These are phyloP conservation scores for Lasioglossum vierecki DNA, from an alignment of 2,888 invertebrate species.

Conservation along the genomic window DNA sequence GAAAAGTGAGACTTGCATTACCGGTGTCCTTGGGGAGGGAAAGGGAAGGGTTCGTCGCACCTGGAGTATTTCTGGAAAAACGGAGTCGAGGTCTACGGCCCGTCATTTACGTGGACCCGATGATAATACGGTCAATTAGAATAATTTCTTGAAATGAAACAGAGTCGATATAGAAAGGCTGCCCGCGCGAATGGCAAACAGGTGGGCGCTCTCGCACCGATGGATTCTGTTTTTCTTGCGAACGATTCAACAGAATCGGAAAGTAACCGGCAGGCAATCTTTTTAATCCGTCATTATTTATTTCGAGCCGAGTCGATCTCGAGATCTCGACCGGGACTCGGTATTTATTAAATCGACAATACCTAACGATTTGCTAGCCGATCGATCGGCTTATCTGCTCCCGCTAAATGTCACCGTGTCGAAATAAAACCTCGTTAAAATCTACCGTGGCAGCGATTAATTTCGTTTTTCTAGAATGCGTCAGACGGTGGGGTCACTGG, in stretches of 20 bases:
- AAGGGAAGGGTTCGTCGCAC: conserved; percentile 64
- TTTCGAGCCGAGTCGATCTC: conserved; percentile 14
- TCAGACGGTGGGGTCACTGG: conserved; percentile 28
- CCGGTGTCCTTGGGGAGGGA: conserved; percentile 67
- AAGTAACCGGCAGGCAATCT: conserved; percentile 24
- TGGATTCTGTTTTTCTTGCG: neutral
- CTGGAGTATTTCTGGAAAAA: conserved; percentile 60
- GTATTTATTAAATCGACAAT: conserved; percentile 23
- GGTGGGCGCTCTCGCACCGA: conserved; percentile 43
- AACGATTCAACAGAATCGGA: conserved; percentile 38
- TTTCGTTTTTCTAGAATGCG: conserved; percentile 21
- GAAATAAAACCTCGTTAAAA: neutral
- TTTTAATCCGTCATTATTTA: conserved; percentile 42
- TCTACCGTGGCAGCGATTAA: conserved; percentile 19
- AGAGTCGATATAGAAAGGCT: conserved; percentile 40
- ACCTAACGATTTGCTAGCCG: neutral
- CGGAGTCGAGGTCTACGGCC: conserved; percentile 42
- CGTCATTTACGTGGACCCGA: neutral
- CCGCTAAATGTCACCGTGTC: neutral
- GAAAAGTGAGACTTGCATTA: conserved; percentile 59
- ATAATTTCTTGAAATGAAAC: conserved; percentile 49
- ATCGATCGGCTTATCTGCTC: neutral
- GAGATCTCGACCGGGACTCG: neutral
- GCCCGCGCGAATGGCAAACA: conserved; percentile 27
- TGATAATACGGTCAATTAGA: conserved; percentile 51